Percentiles rank a stretch among this genome's conserved stretches.
Conservation (phyloP, 2,888 invertebrate genomes). For the Lepidochrysops patricia region DNA sequence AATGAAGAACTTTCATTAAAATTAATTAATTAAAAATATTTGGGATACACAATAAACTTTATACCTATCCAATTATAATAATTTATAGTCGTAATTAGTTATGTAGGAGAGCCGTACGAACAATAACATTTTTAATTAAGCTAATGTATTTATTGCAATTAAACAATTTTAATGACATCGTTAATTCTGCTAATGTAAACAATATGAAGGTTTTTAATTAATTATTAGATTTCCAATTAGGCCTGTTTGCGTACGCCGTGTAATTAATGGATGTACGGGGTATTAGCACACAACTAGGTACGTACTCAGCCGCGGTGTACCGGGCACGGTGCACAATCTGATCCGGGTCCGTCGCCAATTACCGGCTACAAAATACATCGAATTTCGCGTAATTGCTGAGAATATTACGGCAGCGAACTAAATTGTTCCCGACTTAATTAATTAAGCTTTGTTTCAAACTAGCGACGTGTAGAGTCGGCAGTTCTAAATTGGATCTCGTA, state of each 20-base stretch:
- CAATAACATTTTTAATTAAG: conserved; percentile 18
- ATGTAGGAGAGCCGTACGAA: conserved; percentile 8
- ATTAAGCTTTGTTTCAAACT: conserved; percentile 76
- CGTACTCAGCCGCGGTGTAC: too few relatives aligned
- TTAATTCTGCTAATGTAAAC: conserved; percentile 12
- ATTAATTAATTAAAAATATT: conserved; percentile 7
- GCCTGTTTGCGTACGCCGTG: conserved; percentile 42
- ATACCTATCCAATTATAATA: background rate
- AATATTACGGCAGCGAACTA: conserved; percentile 73
- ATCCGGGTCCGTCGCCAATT: conserved; percentile 64
- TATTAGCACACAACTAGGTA: conserved; percentile 66
- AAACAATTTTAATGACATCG: conserved; percentile 12
- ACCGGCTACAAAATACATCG: conserved; percentile 68
- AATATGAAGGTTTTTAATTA: conserved; percentile 41
- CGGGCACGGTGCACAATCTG: conserved; percentile 53
- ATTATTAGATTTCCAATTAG: conserved; percentile 70
- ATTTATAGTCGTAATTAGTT: conserved; percentile 5
- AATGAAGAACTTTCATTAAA: background rate
- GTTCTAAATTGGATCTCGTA: conserved; percentile 75
- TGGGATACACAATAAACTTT: background rate
- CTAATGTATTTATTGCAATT: conserved; percentile 10
- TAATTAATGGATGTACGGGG: conserved; percentile 64
- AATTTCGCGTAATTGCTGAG: conserved; percentile 72
- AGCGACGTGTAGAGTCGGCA: conserved; percentile 75
- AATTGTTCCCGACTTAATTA: conserved; percentile 75